phyloP scores from a whole-genome alignment of 2,797 vertebrate genomes.

The Myotis pilosus region DNA sequence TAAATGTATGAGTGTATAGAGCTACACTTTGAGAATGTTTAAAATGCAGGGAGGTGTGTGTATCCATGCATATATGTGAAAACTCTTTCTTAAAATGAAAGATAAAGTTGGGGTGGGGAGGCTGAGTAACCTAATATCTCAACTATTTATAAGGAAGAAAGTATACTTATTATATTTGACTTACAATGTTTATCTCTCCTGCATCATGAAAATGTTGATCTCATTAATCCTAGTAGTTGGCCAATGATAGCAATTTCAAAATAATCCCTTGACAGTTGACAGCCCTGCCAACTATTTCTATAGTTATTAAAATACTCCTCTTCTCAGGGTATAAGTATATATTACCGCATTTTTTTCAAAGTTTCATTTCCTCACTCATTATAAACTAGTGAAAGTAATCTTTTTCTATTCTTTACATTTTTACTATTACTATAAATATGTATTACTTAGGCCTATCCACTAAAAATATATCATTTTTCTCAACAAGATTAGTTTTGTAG shows the following conservation, averaged over 20 bases:
- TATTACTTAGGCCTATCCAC: neutral
- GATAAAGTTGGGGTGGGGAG: neutral
- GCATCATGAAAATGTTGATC: conserved; percentile 40
- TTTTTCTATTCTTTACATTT: neutral
- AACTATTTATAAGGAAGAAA: conserved; percentile 29
- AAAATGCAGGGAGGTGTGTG: neutral
- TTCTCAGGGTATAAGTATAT: neutral
- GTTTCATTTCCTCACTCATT: neutral
- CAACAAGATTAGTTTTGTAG: neutral
- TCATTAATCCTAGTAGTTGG: conserved; percentile 46
- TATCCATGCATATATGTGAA: neutral
- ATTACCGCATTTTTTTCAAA: neutral
- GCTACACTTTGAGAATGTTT: neutral
- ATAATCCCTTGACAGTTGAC: conserved; percentile 31
- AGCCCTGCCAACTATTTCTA: conserved; percentile 24
- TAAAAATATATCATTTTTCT: neutral
- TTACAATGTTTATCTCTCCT: neutral
- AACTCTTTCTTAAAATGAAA: neutral
- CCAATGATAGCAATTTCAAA: conserved; percentile 50
- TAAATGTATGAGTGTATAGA: neutral
- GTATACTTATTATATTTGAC: conserved; percentile 11
- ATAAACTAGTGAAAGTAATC: conserved; percentile 1
- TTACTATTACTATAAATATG: neutral
- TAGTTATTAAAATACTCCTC: conserved; percentile 47
- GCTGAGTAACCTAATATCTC: neutral